These are phyloP conservation scores for Myripristis murdjan DNA, from an alignment of 2,797 vertebrate genomes.

Conservation along the genomic window DNA sequence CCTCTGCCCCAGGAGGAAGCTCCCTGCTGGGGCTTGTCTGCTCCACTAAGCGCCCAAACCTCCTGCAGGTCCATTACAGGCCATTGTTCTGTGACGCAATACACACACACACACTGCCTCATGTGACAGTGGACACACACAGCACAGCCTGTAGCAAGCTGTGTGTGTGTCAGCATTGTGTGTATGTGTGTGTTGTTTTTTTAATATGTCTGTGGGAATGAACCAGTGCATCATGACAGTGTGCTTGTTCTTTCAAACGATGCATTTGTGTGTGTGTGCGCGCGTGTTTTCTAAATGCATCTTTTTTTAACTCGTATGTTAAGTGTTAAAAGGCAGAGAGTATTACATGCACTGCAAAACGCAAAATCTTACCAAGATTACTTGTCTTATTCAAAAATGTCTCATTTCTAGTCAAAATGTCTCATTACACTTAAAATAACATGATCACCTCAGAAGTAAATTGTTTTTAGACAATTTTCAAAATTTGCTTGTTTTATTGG, in stretches of 20 bases:
- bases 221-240: neutral
- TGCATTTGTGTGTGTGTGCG: neutral
- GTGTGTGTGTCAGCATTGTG: constrained; percentile 27
- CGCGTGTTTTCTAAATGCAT: constrained; percentile 23
- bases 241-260: neutral
- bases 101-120: constrained; percentile 7
- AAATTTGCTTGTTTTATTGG: too few relatives aligned
- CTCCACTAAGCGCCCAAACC: constrained; percentile 21
- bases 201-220: too few relatives aligned
- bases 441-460: too few relatives aligned
- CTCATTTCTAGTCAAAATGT: too few relatives aligned
- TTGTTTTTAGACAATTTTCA: too few relatives aligned
- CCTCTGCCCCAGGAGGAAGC: constrained; percentile 61
- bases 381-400: too few relatives aligned
- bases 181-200: constrained; percentile 2
- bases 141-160: neutral
- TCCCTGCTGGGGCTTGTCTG: constrained; percentile 54
- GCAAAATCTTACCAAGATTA: too few relatives aligned
- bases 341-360: too few relatives aligned
- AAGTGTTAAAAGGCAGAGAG: too few relatives aligned
- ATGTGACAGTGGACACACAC: constrained; percentile 28
- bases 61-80: constrained; percentile 43
- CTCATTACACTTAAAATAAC: too few relatives aligned
- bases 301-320: neutral
- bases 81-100: constrained; percentile 36